Conservation (phyloP, 2,113 vertebrate genomes). For the Pyxicephalus adspersus region DNA sequence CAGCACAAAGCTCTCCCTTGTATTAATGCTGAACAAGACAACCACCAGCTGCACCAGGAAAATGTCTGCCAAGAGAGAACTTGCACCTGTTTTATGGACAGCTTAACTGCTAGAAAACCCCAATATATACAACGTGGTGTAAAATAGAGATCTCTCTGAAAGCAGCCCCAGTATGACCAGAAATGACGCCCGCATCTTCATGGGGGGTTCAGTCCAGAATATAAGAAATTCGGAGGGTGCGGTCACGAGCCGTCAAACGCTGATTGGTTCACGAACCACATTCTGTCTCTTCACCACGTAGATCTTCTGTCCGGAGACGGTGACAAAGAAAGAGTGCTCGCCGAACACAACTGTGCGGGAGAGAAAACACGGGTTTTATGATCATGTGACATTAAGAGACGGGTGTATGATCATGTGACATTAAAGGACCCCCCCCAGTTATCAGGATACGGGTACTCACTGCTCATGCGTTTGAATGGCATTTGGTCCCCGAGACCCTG, state of each 20-base stretch:
- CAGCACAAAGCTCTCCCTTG: too few species aligned
- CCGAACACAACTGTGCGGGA: constrained; percentile 82
- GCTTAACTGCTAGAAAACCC: too few species aligned
- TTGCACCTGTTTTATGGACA: too few species aligned
- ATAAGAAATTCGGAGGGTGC: not conserved
- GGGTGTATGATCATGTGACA: too few species aligned
- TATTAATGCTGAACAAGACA: too few species aligned
- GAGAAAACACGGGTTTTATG: constrained; percentile 3
- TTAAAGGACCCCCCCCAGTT: not conserved
- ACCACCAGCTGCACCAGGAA: too few species aligned
- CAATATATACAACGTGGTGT: too few species aligned
- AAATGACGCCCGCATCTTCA: too few species aligned
- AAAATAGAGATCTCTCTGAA: not conserved
- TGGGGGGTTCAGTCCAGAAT: not conserved
- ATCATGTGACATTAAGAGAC: too few species aligned
- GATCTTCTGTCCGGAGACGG: constrained; percentile 87
- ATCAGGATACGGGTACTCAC: constrained; percentile 64
- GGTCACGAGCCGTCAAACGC: constrained; percentile 58
- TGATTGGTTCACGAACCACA: constrained; percentile 80
- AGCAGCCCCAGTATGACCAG: too few species aligned
- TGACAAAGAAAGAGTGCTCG: constrained; percentile 84
- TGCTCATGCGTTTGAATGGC: constrained; percentile 90
- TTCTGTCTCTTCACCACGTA: constrained; percentile 92
- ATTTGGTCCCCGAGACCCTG: constrained; percentile 71
- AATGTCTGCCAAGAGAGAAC: too few species aligned